Evolutionary conservation across 2,797 vertebrate genomes (phyloP).

Genomic region (Amphiprion clarkii): DNA sequence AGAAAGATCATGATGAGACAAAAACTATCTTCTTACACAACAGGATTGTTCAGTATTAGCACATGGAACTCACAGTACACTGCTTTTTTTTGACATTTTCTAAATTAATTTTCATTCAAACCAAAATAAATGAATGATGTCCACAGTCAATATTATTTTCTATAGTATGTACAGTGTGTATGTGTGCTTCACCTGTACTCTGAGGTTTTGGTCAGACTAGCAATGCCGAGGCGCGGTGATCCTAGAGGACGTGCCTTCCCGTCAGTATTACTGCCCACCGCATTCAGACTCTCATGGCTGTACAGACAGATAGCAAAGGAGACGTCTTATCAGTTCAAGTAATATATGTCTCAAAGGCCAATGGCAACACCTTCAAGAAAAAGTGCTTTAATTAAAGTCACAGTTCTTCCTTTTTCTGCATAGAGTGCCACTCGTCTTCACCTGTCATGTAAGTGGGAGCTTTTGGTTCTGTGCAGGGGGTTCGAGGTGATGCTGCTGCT

Average conservation of each 20-base stretch:
- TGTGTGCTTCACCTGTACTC: conserved; percentile 87
- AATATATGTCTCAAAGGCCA: background rate
- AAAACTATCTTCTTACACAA: background rate
- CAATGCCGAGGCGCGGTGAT: conserved; percentile 94
- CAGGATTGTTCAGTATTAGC: background rate
- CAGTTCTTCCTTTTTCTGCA: background rate
- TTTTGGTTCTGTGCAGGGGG: conserved; percentile 85
- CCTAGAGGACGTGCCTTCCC: conserved; percentile 92
- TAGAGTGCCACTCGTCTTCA: conserved; percentile 30
- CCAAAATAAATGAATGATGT: background rate
- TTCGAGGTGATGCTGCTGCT: conserved; percentile 79
- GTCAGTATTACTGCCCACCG: conserved; percentile 86
- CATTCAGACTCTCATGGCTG: conserved; percentile 90
- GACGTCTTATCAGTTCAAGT: background rate
- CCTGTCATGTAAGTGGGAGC: conserved; percentile 87
- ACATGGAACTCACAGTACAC: background rate
- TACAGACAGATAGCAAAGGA: conserved; percentile 22
- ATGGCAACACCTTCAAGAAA: conserved; percentile 12
- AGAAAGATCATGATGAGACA: background rate
- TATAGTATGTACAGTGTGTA: background rate
- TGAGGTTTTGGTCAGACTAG: conserved; percentile 95
- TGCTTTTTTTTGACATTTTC: background rate
- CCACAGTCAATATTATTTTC: background rate
- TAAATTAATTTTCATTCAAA: background rate
- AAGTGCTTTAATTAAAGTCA: background rate